Evolutionary conservation across 2,113 vertebrate genomes (phyloP), one percentile per base, ranked within the genome.

Genomic region (Dryoscopus gambensis): DNA sequence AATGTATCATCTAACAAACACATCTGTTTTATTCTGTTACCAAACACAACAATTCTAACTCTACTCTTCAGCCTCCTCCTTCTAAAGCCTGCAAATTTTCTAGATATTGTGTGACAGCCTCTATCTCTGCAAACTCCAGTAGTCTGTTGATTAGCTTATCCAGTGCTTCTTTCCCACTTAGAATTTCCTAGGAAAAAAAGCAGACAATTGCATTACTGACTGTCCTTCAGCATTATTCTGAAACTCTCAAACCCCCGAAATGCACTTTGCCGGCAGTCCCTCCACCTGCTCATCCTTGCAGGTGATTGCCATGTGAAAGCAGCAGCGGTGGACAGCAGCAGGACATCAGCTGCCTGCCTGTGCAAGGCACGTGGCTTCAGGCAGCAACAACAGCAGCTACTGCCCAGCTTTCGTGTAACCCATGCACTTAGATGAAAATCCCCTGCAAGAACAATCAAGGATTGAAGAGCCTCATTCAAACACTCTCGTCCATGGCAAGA

Each of bases 131-230:
- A 47, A 98, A 98, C 40, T 98, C 97, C 75, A 98, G 96, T 0
- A 99, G 64, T 37, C 97, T 98, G 57, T 92, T 89, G 95, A 99
- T 98, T 49, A 99, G 94, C 25, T 99, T 96, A 82, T 99, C 97
- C 60, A 99, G 97, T 9, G 84, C 96, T 59, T 98, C 98, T 27
- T 98, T 98, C 57, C 99, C 99, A 93, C 82, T 97, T 89, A 99
- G 97, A 94, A 99, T 98, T 96, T 98, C 98, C 99, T 99, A 69
- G 11, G 15, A 33, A 69, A 91, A 52, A 71, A 20, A 68, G 2
- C 33, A 91, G 46, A 77, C 16, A 49, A 69, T 57, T 77, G 39
- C 60, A n/a, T 84, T 57, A 93, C n/a, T 31, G 30, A 25, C 16
- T 13, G 35, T 18, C 39, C 39, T n/a, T 40, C 68, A 30, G 27